phyloP scores from a whole-genome alignment of 2,113 vertebrate genomes.

The Microtus ochrogaster region DNA sequence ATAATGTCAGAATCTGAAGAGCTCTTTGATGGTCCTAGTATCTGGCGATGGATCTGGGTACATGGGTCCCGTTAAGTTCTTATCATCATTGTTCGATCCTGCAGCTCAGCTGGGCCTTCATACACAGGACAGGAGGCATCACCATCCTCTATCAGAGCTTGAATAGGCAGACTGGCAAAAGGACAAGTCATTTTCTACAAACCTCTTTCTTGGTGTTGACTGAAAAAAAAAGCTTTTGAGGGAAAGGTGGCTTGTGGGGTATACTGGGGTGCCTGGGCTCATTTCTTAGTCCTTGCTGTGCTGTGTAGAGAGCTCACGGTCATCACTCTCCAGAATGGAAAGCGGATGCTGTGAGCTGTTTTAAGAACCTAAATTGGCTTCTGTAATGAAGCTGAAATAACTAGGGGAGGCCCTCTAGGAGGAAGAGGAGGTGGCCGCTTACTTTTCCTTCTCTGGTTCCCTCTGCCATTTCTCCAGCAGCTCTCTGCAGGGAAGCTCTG shows the following conservation, averaged over 20 bases:
- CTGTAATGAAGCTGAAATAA: slow-evolving; percentile 41
- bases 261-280: background rate
- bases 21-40: accelerated
- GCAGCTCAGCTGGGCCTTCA: background rate
- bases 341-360: slow-evolving; percentile 1
- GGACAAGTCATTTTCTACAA: background rate
- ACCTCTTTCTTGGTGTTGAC: background rate
- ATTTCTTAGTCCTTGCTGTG: background rate
- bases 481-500: slow-evolving; percentile 49
- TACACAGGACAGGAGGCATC: background rate
- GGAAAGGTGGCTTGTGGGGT: background rate
- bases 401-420: background rate
- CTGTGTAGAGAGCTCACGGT: background rate
- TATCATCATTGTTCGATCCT: background rate
- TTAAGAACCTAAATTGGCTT: slow-evolving; percentile 54
- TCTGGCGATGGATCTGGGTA: background rate
- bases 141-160: background rate
- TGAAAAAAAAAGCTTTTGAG: background rate
- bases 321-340: slow-evolving; percentile 2
- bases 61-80: background rate
- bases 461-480: slow-evolving; percentile 53
- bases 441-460: slow-evolving; percentile 21
- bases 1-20: background rate
- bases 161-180: background rate
- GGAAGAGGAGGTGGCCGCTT: background rate